Conservation (phyloP, 2,797 vertebrate species). For the Zenarchopterus dispar region DNA sequence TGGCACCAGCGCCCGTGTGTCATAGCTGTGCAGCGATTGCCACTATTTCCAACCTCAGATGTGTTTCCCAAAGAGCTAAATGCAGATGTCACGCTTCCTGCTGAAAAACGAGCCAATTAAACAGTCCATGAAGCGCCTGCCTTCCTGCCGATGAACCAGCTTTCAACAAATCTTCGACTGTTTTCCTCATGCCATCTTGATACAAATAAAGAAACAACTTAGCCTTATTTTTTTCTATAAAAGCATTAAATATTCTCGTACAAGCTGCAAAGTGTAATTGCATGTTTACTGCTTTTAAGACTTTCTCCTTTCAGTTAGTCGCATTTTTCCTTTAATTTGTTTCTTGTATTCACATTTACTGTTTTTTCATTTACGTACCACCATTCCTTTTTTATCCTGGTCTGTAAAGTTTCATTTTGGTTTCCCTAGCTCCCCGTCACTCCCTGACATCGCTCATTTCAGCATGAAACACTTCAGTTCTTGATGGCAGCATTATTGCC, state of each 20-base stretch:
- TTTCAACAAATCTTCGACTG: not conserved
- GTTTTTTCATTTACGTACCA: not conserved
- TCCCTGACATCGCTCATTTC: conserved; percentile 44
- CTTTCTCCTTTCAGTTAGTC: not conserved
- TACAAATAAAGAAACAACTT: not conserved
- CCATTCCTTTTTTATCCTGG: conserved; percentile 10
- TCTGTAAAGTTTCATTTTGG: conserved; percentile 6
- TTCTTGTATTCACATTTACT: not conserved
- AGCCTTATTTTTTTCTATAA: not conserved
- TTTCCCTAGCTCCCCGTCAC: conserved; percentile 16
- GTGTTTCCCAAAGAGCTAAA: conserved; percentile 3
- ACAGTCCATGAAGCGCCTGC: conserved; percentile 3
- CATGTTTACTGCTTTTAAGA: conserved; percentile 1
- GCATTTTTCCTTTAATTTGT: not conserved
- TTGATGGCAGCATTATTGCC: conserved; percentile 55
- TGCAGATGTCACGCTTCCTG: not conserved
- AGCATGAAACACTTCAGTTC: conserved; percentile 63
- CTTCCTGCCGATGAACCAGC: not conserved
- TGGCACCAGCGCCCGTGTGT: not conserved
- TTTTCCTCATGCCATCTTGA: not conserved
- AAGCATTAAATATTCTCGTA: not conserved
- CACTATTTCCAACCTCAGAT: not conserved
- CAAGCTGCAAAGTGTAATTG: not conserved
- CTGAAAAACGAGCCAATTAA: conserved; percentile 1
- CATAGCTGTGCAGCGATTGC: not conserved